Base-by-base conservation (phyloP, 2,888 invertebrate genomes). In the Tridacna gigas region DNA sequence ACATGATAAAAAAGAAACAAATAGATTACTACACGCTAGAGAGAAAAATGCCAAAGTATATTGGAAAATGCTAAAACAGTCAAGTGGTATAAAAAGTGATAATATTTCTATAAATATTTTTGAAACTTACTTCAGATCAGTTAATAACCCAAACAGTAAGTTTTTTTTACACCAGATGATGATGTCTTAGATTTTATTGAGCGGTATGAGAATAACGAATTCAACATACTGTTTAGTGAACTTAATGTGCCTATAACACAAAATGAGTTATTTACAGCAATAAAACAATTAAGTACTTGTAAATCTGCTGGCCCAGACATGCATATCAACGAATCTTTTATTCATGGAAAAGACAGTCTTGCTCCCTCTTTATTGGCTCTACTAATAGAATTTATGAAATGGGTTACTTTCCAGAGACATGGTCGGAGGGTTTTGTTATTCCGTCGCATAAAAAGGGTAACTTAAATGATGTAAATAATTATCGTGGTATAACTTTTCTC, bases 391-490 rank as follows among this genome's bases (percentile, higher is more conserved):
- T 78, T 2, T 74, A 74, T 61, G 25, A 47, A 20, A 47, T 45
- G 1, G 71, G 81, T 0, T 66, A 37, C 45, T 82, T 77, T 65
- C 77, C 77, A 1, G n/a, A 18, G 61, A 61, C n/a, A n/a, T n/a
- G n/a, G n/a, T n/a, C n/a, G n/a, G 73, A 74, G n/a, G 80, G 67
- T 20, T 77, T 65, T 56, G 61, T 80, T 60, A 45, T 79, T 48
- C 79, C 73, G 26, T 28, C 71, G 18, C 65, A 80, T 63, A 79
- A 82, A 56, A 77, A 78, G 11, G 77, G 82, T 22, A 47, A 28
- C 47, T 22, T 67, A 26, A 60, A 83, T 37, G 69, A 83, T 74
- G 74, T 74, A 7, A 76, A 77, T 48, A 83, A 83, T 61, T 79
- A 76, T 51, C 69, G 76, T 25, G 79, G 75, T 0, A 74, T 82